These are phyloP conservation scores for Macrophya annulata DNA, from an alignment of 2,888 invertebrate genomes.

Conservation along the genomic window DNA sequence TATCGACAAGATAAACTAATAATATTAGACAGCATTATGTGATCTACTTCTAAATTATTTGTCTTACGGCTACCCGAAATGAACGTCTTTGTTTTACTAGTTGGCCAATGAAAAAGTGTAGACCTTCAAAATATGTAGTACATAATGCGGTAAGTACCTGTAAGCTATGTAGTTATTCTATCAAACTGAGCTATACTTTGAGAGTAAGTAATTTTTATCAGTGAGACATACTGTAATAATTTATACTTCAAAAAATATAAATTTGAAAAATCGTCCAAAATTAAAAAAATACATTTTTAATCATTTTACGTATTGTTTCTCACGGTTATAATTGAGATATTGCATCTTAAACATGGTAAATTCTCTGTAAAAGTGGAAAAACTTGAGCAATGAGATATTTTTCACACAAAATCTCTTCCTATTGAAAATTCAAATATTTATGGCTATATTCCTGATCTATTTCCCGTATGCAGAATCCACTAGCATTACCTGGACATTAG, in stretches of 20 bases:
- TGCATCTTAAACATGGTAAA: slow-evolving; percentile 28
- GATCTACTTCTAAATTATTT: slow-evolving; percentile 1
- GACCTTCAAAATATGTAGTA: neutral
- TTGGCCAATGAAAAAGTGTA: slow-evolving; percentile 16
- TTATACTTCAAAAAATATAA: slow-evolving; percentile 14
- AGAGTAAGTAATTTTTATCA: slow-evolving; percentile 2
- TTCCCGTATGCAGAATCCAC: neutral
- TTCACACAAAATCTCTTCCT: neutral
- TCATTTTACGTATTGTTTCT: slow-evolving; percentile 16
- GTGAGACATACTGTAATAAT: neutral
- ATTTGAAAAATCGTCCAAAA: slow-evolving; percentile 4
- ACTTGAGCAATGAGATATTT: slow-evolving; percentile 27
- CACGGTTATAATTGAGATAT: slow-evolving; percentile 2
- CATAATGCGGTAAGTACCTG: slow-evolving; percentile 22
- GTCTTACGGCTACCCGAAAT: neutral
- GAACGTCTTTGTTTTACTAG: slow-evolving; percentile 9
- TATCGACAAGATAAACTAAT: slow-evolving; percentile 18
- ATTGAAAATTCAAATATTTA: neutral
- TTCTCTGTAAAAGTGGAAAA: slow-evolving; percentile 47
- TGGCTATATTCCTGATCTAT: slow-evolving; percentile 23
- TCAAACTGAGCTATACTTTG: neutral
- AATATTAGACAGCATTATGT: slow-evolving; percentile 31
- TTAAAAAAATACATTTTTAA: slow-evolving; percentile 18
- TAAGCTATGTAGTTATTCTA: slow-evolving; percentile 15
- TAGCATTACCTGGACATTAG: slow-evolving; percentile 29